phyloP scores from a whole-genome alignment of 2,797 vertebrate species.

The Helarctos malayanus region DNA sequence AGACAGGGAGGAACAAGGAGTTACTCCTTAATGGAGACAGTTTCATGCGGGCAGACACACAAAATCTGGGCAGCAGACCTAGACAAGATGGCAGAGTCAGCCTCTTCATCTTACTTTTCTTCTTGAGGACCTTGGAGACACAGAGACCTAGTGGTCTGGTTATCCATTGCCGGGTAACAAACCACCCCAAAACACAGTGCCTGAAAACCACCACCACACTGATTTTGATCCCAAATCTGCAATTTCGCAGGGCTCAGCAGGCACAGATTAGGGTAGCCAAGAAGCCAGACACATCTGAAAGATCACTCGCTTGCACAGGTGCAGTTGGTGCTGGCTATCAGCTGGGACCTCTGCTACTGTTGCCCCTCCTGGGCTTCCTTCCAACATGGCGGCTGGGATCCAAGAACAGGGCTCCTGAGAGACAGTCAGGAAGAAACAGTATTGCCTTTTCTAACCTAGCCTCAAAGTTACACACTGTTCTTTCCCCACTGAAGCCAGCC shows the following conservation, averaged over 20 bases:
- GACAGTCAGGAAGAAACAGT: not conserved
- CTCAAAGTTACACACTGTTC: not conserved
- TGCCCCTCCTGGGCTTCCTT: not conserved
- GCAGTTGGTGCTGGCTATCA: not conserved
- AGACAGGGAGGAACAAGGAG: not conserved
- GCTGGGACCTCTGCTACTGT: not conserved
- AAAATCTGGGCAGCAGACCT: not conserved
- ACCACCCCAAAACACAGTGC: not conserved
- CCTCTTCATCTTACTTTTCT: not conserved
- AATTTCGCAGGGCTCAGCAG: not conserved
- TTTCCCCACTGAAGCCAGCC: not conserved
- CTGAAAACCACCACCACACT: not conserved
- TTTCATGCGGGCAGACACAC: not conserved
- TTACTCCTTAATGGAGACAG: not conserved
- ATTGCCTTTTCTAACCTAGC: not conserved
- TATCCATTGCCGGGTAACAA: not conserved
- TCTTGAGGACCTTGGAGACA: not conserved
- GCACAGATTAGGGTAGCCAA: not conserved
- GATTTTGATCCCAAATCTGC: not conserved
- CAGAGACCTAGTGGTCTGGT: not conserved
- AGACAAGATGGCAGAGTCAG: accelerated
- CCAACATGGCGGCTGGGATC: not conserved
- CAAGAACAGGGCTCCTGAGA: not conserved
- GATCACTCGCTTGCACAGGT: accelerated
- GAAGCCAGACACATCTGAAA: not conserved